Base-by-base conservation (phyloP, 2,113 vertebrate species). In the Centropus unirufus region DNA sequence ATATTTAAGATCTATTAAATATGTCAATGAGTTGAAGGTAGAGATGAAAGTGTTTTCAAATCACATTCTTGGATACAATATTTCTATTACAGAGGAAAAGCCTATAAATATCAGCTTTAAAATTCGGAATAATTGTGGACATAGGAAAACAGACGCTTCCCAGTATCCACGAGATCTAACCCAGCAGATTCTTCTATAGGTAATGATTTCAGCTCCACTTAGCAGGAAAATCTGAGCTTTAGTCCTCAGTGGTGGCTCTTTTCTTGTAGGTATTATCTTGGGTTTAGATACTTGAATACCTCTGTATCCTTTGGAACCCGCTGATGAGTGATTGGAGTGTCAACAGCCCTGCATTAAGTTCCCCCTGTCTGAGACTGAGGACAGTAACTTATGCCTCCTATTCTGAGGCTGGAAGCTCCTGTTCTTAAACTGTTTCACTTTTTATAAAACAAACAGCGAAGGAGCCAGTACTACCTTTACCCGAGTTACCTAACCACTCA, bases 361-460 rank as follows among this genome's bases (percentile, higher is more conserved):
- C 27, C 17, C 49, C 8, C 10, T 1, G 2, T 83, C 12, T 80
- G 72, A 90, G 75, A 79, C 82, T 0, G 1, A 90, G 68, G 67
- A 55, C 58, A 46, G 47, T 59, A 66, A 83, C 59, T 75, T 59
- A 21, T 46, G 59, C 13, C 23, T 86, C 59, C 83, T 81, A 67
- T 44, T 88, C 63, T 77, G 86, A 55, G 67, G 17, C 51, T 85
- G 59, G 23, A 77, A 92, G 49, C 39, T 74, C 58, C 93, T 3
- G 1, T 42, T 80, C 85, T 92, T 92, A 90, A 95, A 67, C n/a
- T 46, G 24, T 70, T 96, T 95, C 79, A 46, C 36, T 74, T 69
- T 23, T 20, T 32, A 39, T 86, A 47, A 86, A 88, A 63, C 46
- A 92, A 87, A 23, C n/a, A 55, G 23, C 64, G 26, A 63, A 8